These are phyloP conservation scores for Glaucomys volans DNA, from an alignment of 2,113 vertebrate genomes.

Conservation along the genomic window DNA sequence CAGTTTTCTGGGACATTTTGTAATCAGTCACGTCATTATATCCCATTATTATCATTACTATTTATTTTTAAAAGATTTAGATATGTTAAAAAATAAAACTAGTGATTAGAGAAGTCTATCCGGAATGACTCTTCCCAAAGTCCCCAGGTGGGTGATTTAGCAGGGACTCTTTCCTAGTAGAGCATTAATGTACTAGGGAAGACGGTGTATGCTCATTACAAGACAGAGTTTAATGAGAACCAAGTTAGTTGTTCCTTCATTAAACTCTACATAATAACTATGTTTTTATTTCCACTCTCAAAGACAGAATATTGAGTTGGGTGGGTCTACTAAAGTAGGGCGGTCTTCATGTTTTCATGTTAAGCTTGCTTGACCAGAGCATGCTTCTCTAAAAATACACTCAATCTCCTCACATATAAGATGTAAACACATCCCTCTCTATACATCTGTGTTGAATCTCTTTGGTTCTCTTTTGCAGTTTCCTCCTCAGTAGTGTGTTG, in stretches of 20 bases:
- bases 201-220: background rate
- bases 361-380: conserved; percentile 66
- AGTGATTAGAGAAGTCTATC: background rate
- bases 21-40: background rate
- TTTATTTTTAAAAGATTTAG: background rate
- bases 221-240: background rate
- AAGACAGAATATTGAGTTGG: background rate
- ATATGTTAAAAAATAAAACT: background rate
- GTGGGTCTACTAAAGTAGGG: conserved; percentile 12
- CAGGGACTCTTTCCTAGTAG: background rate
- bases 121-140: conserved; percentile 5
- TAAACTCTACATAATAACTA: background rate
- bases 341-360: conserved; percentile 50
- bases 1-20: background rate
- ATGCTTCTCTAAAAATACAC: conserved; percentile 71
- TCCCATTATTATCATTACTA: background rate
- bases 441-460: background rate
- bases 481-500: background rate
- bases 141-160: background rate
- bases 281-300: conserved; percentile 44
- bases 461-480: conserved; percentile 42
- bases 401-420: background rate
- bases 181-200: background rate
- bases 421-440: conserved; percentile 59
- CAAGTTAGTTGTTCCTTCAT: background rate